Evolutionary conservation across 2,888 invertebrate genomes (phyloP).

Genomic region (Ashinkailepas kermadecensis): DNA sequence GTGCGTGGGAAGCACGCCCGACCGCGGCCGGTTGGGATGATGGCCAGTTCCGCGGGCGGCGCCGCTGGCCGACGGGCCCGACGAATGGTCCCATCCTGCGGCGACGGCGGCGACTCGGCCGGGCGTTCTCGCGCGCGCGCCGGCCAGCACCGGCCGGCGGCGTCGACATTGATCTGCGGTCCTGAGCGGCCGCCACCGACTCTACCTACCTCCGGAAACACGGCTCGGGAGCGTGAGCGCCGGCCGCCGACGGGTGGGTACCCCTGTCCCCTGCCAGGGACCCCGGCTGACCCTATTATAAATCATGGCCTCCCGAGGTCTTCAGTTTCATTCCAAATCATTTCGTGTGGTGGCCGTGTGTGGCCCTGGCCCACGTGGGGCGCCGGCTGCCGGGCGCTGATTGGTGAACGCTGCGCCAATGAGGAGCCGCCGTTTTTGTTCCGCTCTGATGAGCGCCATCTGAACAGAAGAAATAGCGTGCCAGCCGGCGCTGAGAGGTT

Average conservation of each 20-base stretch:
- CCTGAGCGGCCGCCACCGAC: neutral
- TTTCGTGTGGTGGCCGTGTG: constrained; percentile 6
- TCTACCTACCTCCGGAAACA: too few relatives aligned
- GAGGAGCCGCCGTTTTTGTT: neutral
- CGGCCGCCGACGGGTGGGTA: too few relatives aligned
- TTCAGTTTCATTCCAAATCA: constrained; percentile 11
- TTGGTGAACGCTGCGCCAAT: neutral
- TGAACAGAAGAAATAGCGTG: constrained; percentile 23
- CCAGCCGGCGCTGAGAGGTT: constrained; percentile 17
- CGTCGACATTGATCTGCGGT: neutral
- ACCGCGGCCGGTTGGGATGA: neutral
- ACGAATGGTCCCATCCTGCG: neutral
- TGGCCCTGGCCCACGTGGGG: constrained; percentile 9
- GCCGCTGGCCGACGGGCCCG: neutral
- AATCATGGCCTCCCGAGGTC: constrained; percentile 6
- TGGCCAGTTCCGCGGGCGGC: neutral
- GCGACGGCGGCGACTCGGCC: neutral
- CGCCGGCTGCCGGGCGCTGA: neutral
- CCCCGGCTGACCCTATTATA: constrained; percentile 17
- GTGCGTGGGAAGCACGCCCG: constrained; percentile 11
- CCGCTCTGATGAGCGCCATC: constrained; percentile 17
- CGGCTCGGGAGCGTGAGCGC: too few relatives aligned
- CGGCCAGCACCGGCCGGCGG: neutral
- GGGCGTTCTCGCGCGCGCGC: neutral
- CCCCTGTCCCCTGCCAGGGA: neutral